Percentiles rank a stretch among this genome's conserved stretches.
phyloP scores from a whole-genome alignment of 1,140 invertebrate species.

The Galleria mellonella region DNA sequence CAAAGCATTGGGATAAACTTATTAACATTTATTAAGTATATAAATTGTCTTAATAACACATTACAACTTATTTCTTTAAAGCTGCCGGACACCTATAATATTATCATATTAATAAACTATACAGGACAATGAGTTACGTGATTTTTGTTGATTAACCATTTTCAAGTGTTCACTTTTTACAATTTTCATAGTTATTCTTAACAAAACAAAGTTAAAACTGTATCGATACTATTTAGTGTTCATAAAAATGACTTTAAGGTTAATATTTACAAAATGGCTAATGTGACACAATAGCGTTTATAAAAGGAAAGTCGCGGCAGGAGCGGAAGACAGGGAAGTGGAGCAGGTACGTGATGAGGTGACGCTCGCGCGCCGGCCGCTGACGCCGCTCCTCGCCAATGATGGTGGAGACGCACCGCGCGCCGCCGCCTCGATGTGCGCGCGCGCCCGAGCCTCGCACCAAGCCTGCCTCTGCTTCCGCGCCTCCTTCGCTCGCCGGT shows the following conservation, averaged over 20 bases:
- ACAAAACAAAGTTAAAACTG: not conserved
- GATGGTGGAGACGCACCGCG: constrained; percentile 73
- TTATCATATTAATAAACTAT: no score
- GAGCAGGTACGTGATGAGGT: constrained; percentile 48
- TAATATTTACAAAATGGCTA: constrained; percentile 16
- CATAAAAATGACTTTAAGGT: constrained; percentile 15
- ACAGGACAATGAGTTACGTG: not conserved
- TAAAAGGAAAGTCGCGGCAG: constrained; percentile 10
- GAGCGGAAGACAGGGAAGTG: constrained; percentile 13
- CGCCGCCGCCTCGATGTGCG: constrained; percentile 64
- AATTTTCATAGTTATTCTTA: not conserved
- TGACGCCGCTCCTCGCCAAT: constrained; percentile 66
- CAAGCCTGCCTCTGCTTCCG: constrained; percentile 56
- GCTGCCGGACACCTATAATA: no score
- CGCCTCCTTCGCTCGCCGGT: constrained; percentile 61
- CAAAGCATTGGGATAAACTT: not conserved
- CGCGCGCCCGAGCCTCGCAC: constrained; percentile 58
- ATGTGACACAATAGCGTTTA: constrained; percentile 14
- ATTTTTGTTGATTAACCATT: constrained; percentile 2
- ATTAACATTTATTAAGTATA: not conserved
- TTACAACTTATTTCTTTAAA: not conserved
- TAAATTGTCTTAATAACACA: constrained; percentile 1
- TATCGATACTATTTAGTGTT: not conserved
- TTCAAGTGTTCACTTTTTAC: constrained; percentile 5
- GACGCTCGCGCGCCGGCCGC: constrained; percentile 65